A percentile compares a stretch with the other conserved stretches of the same genome.
Conservation (phyloP, 2,888 invertebrate genomes). For the Limenitis camilla region DNA sequence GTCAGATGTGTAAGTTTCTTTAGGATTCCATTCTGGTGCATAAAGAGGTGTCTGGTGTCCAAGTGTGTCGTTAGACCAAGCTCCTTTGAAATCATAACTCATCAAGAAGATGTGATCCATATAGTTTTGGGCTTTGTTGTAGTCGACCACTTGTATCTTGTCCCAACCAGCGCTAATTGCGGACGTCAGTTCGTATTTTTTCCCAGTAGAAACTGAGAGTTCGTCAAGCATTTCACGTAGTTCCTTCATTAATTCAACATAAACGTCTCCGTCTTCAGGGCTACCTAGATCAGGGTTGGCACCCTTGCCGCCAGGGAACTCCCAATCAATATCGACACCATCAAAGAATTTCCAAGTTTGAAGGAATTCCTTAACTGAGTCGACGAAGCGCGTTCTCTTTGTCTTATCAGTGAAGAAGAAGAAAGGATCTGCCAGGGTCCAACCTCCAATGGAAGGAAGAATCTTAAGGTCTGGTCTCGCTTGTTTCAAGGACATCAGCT, state of each 20-base stretch:
- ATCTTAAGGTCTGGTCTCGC: constrained; percentile 63
- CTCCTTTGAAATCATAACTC: constrained; percentile 70
- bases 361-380: constrained; percentile 63
- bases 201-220: constrained; percentile 55
- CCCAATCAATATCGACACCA: constrained; percentile 69
- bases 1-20: constrained; percentile 68
- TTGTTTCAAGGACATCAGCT: constrained; percentile 66
- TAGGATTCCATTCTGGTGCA: constrained; percentile 60
- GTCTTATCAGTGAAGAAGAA: constrained; percentile 59
- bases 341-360: constrained; percentile 70
- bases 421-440: constrained; percentile 69
- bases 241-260: constrained; percentile 61
- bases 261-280: constrained; percentile 58
- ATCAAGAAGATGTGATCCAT: constrained; percentile 70
- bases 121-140: constrained; percentile 60
- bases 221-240: constrained; percentile 62
- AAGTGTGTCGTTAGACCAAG: constrained; percentile 65
- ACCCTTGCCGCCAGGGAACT: constrained; percentile 69
- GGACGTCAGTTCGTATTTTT: constrained; percentile 64
- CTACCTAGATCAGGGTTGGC: constrained; percentile 63
- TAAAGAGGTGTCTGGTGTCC: constrained; percentile 62
- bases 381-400: constrained; percentile 60
- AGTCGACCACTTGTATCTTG: constrained; percentile 67
- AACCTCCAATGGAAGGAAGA: constrained; percentile 63
- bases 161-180: constrained; percentile 72